Conservation (phyloP, 2,113 vertebrate genomes). For the Arizona elegans region DNA sequence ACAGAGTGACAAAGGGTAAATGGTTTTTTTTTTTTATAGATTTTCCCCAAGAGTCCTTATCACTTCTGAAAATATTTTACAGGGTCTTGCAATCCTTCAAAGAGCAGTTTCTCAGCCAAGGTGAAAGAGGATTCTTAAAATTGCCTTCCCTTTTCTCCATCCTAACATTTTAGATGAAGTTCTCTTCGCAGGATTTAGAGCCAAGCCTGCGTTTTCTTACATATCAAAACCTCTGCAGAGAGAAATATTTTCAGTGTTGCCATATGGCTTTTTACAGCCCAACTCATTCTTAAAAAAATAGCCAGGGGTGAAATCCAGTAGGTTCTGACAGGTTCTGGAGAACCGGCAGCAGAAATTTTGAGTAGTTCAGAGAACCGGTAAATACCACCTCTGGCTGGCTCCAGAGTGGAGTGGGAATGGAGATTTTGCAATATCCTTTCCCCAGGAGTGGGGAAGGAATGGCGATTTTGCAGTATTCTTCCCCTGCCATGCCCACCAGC, state of each 20-base stretch:
- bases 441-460: no score
- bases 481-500: no score
- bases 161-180: not conserved
- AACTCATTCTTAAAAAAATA: not conserved
- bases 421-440: no score
- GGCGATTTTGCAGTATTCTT: no score
- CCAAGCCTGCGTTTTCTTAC: not conserved
- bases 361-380: no score
- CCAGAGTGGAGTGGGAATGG: no score
- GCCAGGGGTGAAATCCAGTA: no score
- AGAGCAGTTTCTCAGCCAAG: not conserved
- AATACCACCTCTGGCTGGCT: no score
- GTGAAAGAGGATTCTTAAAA: not conserved
- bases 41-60: not conserved
- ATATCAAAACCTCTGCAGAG: not conserved
- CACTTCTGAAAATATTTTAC: not conserved
- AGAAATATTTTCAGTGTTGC: conserved; percentile 3
- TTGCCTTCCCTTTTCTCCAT: not conserved
- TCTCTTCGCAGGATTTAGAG: not conserved
- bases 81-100: not conserved
- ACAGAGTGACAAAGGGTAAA: not conserved
- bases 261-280: not conserved
- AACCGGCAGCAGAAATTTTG: no score
- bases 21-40: not conserved
- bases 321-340: no score